These are phyloP conservation scores for Puffinus mauretanicus DNA, from an alignment of 2,113 vertebrate species.

Conservation along the genomic window DNA sequence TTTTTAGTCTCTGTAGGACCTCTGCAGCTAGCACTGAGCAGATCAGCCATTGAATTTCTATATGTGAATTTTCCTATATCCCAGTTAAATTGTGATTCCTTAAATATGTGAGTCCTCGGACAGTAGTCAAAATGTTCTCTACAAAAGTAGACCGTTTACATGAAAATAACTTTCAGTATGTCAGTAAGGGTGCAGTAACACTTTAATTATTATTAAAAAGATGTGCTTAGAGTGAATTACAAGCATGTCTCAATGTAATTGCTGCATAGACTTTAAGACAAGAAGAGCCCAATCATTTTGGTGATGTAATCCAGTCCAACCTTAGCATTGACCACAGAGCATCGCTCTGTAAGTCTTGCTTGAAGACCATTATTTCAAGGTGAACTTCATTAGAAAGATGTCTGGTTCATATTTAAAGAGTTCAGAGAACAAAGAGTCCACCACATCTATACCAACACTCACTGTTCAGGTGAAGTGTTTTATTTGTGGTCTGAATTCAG, in stretches of 20 bases:
- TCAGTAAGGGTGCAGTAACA: background rate
- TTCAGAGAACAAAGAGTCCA: slow-evolving; percentile 22
- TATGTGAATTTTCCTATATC: background rate
- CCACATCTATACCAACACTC: background rate
- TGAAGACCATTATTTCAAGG: background rate
- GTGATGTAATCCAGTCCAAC: background rate
- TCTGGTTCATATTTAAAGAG: background rate
- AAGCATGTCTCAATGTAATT: background rate
- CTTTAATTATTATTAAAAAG: slow-evolving; percentile 33
- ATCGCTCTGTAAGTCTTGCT: background rate
- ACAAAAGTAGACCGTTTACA: background rate
- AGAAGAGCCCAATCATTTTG: background rate
- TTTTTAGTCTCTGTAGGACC: background rate
- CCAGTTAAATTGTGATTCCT: background rate
- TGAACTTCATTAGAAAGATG: background rate
- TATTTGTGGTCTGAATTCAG: slow-evolving; percentile 49
- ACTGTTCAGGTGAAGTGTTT: background rate
- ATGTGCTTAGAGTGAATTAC: background rate
- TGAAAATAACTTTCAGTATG: slow-evolving; percentile 19
- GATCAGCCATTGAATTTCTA: background rate
- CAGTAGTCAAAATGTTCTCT: background rate
- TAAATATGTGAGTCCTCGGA: background rate
- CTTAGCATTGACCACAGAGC: background rate
- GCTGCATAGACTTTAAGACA: background rate
- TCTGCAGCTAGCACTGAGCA: background rate